Evolutionary conservation across 2,888 invertebrate genomes (phyloP), one percentile per base, ranked within the genome.

Genomic region (Hedychridium roseum): DNA sequence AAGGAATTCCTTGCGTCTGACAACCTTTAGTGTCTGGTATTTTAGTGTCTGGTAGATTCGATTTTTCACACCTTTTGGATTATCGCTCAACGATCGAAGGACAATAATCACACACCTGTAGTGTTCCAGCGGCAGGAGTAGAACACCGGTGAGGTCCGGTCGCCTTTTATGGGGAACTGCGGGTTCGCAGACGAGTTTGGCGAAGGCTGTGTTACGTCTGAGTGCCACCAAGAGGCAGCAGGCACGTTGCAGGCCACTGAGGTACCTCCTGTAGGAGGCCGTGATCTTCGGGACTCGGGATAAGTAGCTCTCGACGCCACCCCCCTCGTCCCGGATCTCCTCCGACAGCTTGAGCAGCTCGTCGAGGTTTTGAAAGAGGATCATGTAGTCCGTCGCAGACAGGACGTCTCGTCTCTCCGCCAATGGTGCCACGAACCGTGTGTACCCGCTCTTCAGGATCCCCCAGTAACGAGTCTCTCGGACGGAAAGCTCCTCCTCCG

Each of bases 81-180:
- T n/a, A n/a, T n/a, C n/a, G n/a, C n/a, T n/a, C n/a, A n/a, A n/a
- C n/a, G n/a, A n/a, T n/a, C n/a, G n/a, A n/a, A n/a, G n/a, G n/a
- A n/a, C n/a, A n/a, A n/a, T n/a, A n/a, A n/a, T 38, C 18, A 37
- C 3, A 55, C 53, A 79, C 64, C 89, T 84, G 72, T 86, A 88
- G 81, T 93, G 92, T 79, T 93, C 92, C 62, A 93, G 78, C 0
- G 93, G 93, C 70, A 91, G 89, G 76, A 93, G 90, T 51, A 94
- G 86, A 60, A 93, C 86, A 9, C 91, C 88, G 7, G 92, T 92
- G 56, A 94, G 86, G 75, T 94, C 93, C 9, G 92, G 92, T 58
- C 90, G 85, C 76, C 90, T 84, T 57, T 71, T 74, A 16, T 90
- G 84, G 2, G 92, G 92, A 64, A 92, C 89, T 11, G 89, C 86